Evolutionary conservation across 2,888 invertebrate species (phyloP).

Genomic region (Lissonota sp.): DNA sequence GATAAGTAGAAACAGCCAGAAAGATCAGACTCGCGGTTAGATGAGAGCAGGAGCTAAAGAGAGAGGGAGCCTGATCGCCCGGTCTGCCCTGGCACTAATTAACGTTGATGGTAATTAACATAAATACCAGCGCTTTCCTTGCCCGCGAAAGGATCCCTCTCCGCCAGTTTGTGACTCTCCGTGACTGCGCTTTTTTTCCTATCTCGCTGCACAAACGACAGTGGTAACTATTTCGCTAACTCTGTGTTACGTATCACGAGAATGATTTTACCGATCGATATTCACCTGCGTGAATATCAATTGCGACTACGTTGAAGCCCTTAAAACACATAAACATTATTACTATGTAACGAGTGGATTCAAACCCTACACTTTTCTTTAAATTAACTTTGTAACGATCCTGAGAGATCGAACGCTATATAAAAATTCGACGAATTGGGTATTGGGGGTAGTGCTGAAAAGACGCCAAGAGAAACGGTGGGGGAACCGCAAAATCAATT

Average conservation of each 20-base stretch:
- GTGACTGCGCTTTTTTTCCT: slow-evolving; percentile 4
- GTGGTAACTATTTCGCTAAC: slow-evolving; percentile 37
- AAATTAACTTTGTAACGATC: slow-evolving; percentile 41
- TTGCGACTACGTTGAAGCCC: slow-evolving; percentile 18
- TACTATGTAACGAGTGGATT: too few species aligned
- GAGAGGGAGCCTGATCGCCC: slow-evolving; percentile 66
- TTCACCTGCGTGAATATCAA: too few species aligned
- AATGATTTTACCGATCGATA: slow-evolving; percentile 58
- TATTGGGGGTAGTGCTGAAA: slow-evolving; percentile 32
- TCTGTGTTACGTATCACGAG: slow-evolving; percentile 22
- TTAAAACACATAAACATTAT: too few species aligned
- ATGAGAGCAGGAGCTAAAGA: slow-evolving; percentile 49
- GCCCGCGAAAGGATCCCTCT: slow-evolving; percentile 62
- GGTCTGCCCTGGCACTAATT: slow-evolving; percentile 78
- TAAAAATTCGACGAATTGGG: slow-evolving; percentile 59
- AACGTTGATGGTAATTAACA: slow-evolving; percentile 83
- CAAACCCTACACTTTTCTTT: slow-evolving; percentile 27
- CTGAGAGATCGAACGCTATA: slow-evolving; percentile 34
- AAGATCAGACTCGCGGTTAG: neutral
- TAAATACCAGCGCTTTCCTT: slow-evolving; percentile 81
- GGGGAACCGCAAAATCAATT: slow-evolving; percentile 70
- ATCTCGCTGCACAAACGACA: neutral
- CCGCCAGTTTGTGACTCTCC: slow-evolving; percentile 23
- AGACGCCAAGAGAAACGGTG: slow-evolving; percentile 49
- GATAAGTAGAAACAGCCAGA: slow-evolving; percentile 7